Evolutionary conservation across 2,113 vertebrate species (phyloP), one percentile per base, ranked within the genome.

Genomic region (Solea solea): DNA sequence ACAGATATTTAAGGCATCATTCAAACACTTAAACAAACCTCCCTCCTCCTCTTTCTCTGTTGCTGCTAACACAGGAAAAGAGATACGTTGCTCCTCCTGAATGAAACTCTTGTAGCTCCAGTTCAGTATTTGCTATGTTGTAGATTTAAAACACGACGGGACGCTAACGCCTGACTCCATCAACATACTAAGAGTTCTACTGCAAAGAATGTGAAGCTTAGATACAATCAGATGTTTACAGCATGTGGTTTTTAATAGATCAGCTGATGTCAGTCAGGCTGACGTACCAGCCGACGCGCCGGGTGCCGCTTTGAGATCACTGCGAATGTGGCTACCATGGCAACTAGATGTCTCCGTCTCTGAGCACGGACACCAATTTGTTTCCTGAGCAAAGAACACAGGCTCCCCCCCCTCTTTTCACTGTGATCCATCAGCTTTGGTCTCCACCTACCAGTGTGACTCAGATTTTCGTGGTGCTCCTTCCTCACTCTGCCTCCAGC

Each of bases 251-350:
- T 64, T 64, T 63, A 65, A 73, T 64, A 56, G 71, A 72, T 66
- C 69, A 75, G 69, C 73, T 79, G 70, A 74, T 64, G 70, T 58
- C 84, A 76, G 41, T 34, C 16, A 21, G 57, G 39, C 68, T 86
- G 78, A 89, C 61, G 64, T 72, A 77, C 60, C 34, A 7, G 25
- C 61, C 75, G 80, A 76, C 76, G 0, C 14, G 56, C 72, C 64
- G 44, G 41, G 72, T 44, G 49, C 45, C 11, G 76, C 76, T 81
- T 73, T 1, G 28, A 78, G 62, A 65, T 78, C 74, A n/a, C 14
- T 10, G 76, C 7, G 41, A 74, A 86, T 86, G 69, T 49, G 40
- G 85, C 61, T 82, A 13, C 83, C 85, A 89, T 89, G 70, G 90
- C 69, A 90, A 91, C 88, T 63, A 42, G 28, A 28, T 25, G 40